These are phyloP conservation scores for Zapornia atra DNA, from an alignment of 2,113 vertebrate genomes.

Conservation along the genomic window DNA sequence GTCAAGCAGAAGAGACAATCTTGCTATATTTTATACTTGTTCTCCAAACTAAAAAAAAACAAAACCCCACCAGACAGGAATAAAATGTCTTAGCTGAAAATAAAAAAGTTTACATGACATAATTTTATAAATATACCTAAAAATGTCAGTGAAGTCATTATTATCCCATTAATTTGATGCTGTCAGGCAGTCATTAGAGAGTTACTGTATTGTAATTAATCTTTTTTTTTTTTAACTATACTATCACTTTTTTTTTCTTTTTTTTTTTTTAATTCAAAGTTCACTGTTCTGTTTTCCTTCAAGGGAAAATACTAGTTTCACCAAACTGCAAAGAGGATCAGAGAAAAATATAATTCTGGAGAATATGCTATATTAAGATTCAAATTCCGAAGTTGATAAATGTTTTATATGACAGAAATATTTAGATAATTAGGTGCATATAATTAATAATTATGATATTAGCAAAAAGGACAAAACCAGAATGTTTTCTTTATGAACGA, in stretches of 20 bases:
- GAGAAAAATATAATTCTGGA: background rate
- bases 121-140: background rate
- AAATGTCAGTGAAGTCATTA: background rate
- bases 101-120: background rate
- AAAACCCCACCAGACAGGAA: background rate
- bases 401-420: background rate
- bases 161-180: background rate
- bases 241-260: background rate
- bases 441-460: background rate
- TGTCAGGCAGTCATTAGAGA: background rate
- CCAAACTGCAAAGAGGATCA: background rate
- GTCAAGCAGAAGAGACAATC: background rate
- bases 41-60: background rate
- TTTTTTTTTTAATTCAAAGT: background rate
- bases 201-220: background rate
- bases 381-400: background rate
- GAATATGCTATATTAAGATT: background rate
- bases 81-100: background rate
- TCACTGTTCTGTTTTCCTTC: background rate
- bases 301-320: background rate
- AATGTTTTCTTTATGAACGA: background rate
- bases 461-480: background rate
- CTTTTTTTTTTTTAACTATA: background rate
- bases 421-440: background rate
- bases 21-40: background rate